Conservation (phyloP, 2,113 vertebrate species). For the Monopterus albus region DNA sequence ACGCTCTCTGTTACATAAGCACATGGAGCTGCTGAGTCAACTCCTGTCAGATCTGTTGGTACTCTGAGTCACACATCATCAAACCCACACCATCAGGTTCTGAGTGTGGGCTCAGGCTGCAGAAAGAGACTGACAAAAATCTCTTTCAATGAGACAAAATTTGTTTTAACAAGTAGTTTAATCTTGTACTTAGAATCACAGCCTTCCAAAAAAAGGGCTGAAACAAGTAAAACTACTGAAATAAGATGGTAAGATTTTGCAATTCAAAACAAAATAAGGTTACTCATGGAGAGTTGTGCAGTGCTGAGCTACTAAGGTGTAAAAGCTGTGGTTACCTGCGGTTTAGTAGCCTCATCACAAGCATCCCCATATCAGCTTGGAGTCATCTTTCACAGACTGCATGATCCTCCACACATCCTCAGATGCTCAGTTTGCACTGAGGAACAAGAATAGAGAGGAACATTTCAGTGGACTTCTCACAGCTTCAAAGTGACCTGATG, state of each 20-base stretch:
- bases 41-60: slow-evolving; percentile 50
- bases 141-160: neutral
- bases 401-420: slow-evolving; percentile 54
- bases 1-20: slow-evolving; percentile 50
- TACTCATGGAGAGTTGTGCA: neutral
- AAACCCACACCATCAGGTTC: slow-evolving; percentile 58
- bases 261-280: neutral
- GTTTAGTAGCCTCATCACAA: slow-evolving; percentile 61
- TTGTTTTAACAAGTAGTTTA: neutral
- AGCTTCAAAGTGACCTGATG: slow-evolving; percentile 57
- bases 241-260: neutral
- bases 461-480: slow-evolving; percentile 29
- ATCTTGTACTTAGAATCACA: neutral
- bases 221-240: neutral
- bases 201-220: no score
- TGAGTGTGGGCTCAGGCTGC: slow-evolving; percentile 38
- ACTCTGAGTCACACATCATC: slow-evolving; percentile 59
- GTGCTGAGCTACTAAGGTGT: neutral
- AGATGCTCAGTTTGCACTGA: slow-evolving; percentile 33
- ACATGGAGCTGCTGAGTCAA: slow-evolving; percentile 62
- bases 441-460: slow-evolving; percentile 37
- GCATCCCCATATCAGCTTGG: slow-evolving; percentile 50
- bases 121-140: slow-evolving; percentile 4
- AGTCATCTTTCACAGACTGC: slow-evolving; percentile 42
- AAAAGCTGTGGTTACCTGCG: slow-evolving; percentile 62